These are phyloP conservation scores for Pogonomyrmex barbatus DNA, from an alignment of 1,140 invertebrate species.

Conservation along the genomic window DNA sequence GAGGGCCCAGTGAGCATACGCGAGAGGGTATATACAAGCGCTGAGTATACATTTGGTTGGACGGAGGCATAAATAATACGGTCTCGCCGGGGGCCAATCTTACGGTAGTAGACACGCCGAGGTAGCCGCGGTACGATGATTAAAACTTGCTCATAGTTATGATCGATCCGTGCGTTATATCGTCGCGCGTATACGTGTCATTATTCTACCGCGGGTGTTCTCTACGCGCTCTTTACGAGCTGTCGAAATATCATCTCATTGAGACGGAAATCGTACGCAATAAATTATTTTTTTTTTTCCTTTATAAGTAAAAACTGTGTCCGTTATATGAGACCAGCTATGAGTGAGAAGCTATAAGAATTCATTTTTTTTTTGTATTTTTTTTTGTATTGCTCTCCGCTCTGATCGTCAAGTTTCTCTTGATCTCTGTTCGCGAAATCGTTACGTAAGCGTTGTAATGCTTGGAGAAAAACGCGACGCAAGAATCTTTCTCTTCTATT, in stretches of 20 bases:
- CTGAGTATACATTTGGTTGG: conserved; percentile 57
- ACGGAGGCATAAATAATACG: conserved; percentile 69
- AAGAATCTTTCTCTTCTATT: background rate
- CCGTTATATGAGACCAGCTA: background rate
- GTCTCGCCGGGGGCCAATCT: conserved; percentile 65
- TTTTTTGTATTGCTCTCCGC: background rate
- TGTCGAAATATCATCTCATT: conserved; percentile 47
- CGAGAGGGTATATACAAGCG: background rate
- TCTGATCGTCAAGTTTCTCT: background rate
- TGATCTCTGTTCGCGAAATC: background rate
- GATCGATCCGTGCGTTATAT: conserved; percentile 45
- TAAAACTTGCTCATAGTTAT: conserved; percentile 57
- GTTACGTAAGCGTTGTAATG: background rate
- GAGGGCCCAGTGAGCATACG: background rate
- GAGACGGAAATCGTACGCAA: background rate
- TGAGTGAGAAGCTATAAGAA: background rate
- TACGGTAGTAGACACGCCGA: conserved; percentile 46
- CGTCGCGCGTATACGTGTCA: conserved; percentile 35
- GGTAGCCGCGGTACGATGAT: conserved; percentile 52
- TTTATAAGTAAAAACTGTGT: no score
- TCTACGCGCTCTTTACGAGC: background rate
- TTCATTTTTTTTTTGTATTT: background rate
- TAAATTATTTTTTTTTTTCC: conserved; percentile 3
- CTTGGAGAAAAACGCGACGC: background rate
- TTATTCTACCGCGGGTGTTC: conserved; percentile 31